Evolutionary conservation across 1,140 invertebrate species (phyloP), one percentile per base, ranked within the genome.

Genomic region (Odontomachus brunneus): DNA sequence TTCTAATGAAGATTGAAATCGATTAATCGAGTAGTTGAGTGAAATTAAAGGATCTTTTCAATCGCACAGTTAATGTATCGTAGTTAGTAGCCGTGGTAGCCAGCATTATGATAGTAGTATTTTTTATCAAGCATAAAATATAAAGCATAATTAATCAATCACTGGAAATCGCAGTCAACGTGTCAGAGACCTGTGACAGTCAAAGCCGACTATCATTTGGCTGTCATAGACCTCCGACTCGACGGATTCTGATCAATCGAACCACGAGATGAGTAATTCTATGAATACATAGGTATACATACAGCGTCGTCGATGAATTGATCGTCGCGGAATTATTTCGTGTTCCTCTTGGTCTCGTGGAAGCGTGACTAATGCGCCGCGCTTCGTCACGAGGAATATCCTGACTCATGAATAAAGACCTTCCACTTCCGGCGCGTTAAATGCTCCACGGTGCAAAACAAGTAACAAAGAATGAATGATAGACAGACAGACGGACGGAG

Each of bases 401-500:
- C 69, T 33, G 65, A 48, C 51, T 80, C 63, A 59, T 71, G 65
- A 80, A 80, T 80, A 80, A 80, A 80, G 75, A 71, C 75, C 63
- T 80, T 80, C 75, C 65, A 80, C 65, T 80, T 80, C 75, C 75
- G 75, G 75, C 55, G 63, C 22, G 65, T 80, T 69, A 80, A 80
- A 80, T 80, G 75, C 75, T 33, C 33, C 63, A 14, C 63, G 51
- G 82, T 84, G 63, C 59, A 67, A 72, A 82, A 88, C 71, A 59
- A 75, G 82, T 49, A 69, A 80, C 49, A 67, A 78, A 80, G 78
- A 19, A 69, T 69, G 75, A 73, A 57, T 60, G 74, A 83, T 33
- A 49, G 74, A 84, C 62, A 69, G 73, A 65, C 57, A 63, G 65
- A 67, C 44, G 26, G 81, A 85, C 57, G 69, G 62, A 59, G 26